These are phyloP conservation scores for Cephus runcator DNA, from an alignment of 2,888 invertebrate genomes.

Conservation along the genomic window DNA sequence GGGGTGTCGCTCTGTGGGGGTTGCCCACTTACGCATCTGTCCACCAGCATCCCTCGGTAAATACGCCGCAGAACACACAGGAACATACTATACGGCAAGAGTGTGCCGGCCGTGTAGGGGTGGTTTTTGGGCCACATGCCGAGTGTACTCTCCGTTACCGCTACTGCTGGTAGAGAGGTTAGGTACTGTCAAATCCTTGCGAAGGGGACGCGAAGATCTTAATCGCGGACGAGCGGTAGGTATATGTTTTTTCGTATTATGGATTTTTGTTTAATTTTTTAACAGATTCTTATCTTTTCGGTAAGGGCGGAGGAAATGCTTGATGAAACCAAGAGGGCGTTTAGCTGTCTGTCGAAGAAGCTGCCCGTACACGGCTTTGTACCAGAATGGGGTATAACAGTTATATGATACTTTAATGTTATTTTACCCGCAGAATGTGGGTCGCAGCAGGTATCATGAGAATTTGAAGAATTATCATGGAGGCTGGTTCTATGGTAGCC, in stretches of 20 bases:
- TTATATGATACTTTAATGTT: not conserved
- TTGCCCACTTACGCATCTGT: slow-evolving; percentile 63
- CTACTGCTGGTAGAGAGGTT: not conserved
- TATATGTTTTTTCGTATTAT: not conserved
- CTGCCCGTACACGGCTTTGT: not conserved
- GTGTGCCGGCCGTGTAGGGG: not conserved
- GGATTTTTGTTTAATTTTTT: not conserved
- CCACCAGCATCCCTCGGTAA: slow-evolving; percentile 58
- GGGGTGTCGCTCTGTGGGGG: slow-evolving; percentile 43
- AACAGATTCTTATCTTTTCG: not conserved
- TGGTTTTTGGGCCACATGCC: slow-evolving; percentile 19
- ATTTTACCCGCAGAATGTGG: slow-evolving; percentile 26
- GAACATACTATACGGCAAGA: slow-evolving; percentile 1
- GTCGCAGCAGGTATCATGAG: slow-evolving; percentile 22
- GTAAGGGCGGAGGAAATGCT: not conserved
- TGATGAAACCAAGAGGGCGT: not conserved
- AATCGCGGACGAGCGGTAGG: not conserved
- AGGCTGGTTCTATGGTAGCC: not conserved
- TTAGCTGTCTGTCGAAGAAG: not conserved
- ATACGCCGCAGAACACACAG: slow-evolving; percentile 30
- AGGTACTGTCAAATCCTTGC: not conserved
- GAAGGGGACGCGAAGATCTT: not conserved
- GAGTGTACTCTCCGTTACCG: not conserved
- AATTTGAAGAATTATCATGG: not conserved
- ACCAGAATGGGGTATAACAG: not conserved